Evolutionary conservation across 2,113 vertebrate species (phyloP).

Genomic region (Thunnus maccoyii): DNA sequence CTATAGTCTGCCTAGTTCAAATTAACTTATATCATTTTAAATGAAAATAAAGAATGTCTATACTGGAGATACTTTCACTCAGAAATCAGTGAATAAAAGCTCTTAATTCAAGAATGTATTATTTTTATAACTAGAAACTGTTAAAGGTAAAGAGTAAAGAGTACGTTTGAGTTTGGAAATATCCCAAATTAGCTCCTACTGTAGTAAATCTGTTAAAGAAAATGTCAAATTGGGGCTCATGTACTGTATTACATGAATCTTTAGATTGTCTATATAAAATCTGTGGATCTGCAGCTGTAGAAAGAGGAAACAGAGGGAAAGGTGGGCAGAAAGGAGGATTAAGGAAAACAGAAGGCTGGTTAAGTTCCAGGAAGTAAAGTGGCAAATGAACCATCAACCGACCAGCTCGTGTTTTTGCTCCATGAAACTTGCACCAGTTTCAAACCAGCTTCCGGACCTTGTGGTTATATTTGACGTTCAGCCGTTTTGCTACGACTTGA

Average conservation of each 20-base stretch:
- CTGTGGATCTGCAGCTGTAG: background rate
- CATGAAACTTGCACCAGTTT: background rate
- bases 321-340: conserved; percentile 2
- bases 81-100: background rate
- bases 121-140: background rate
- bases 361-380: conserved; percentile 24
- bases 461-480: background rate
- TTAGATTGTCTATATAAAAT: background rate
- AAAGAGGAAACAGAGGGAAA: background rate
- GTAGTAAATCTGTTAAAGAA: background rate
- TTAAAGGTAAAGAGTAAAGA: background rate
- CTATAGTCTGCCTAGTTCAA: background rate
- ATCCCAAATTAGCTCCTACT: background rate
- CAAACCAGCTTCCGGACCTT: background rate
- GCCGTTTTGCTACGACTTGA: background rate
- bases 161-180: background rate
- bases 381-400: background rate
- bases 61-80: background rate
- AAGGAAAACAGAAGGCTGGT: background rate
- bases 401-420: background rate
- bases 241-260: background rate
- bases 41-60: background rate
- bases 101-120: background rate
- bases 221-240: background rate
- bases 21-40: background rate